Percentiles rank a stretch among this genome's conserved stretches.
Evolutionary conservation across 2,888 invertebrate genomes (phyloP).

Genomic region (Entomobrya multifasciata): DNA sequence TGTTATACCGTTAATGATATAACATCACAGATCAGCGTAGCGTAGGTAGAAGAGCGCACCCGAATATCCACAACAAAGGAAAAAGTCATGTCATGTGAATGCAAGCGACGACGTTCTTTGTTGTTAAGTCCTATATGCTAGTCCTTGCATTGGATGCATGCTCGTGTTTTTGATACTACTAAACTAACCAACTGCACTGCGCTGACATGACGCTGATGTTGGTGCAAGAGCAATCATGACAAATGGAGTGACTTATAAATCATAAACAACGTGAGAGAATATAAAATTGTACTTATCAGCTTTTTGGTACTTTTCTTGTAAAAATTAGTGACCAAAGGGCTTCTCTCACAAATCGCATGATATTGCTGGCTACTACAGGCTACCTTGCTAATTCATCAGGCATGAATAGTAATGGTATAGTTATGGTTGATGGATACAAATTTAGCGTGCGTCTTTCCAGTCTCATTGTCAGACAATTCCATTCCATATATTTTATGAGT

Average conservation of each 20-base stretch:
- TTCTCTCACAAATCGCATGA: background rate
- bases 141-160: too few relatives aligned
- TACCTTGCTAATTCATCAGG: constrained; percentile 4
- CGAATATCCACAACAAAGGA: background rate
- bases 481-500: too few relatives aligned
- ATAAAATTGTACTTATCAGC: constrained; percentile 5
- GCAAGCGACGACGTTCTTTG: constrained; percentile 16
- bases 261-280: constrained; percentile 20
- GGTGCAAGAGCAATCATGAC: background rate
- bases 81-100: constrained; percentile 8
- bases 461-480: constrained; percentile 35
- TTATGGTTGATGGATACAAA: constrained; percentile 1
- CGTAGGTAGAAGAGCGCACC: background rate
- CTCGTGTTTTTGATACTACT: too few relatives aligned
- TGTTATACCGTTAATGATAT: background rate
- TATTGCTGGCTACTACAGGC: background rate
- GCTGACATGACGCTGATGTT: too few relatives aligned
- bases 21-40: background rate
- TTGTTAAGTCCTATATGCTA: background rate
- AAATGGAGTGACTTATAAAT: constrained; percentile 11
- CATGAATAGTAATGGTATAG: constrained; percentile 14
- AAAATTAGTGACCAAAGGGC: background rate
- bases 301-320: background rate
- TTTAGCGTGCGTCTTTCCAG: constrained; percentile 25
- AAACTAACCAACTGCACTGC: too few relatives aligned